Conservation (phyloP, 2,113 vertebrate species). For the Xiphias gladius region DNA sequence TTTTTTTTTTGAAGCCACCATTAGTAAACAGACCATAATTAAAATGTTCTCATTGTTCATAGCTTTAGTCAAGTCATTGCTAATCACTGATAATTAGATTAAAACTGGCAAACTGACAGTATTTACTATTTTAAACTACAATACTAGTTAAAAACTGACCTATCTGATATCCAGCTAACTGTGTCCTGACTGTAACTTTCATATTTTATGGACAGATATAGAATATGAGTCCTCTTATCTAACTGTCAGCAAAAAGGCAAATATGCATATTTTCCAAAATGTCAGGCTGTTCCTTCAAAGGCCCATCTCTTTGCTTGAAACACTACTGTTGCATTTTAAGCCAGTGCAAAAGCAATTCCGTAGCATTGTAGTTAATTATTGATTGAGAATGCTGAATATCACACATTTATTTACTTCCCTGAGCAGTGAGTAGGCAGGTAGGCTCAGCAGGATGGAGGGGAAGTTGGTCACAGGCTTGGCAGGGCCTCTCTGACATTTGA, state of each 20-base stretch:
- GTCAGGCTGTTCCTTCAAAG: not conserved
- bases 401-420: constrained; percentile 2
- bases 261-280: too few relatives aligned
- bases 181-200: too few relatives aligned
- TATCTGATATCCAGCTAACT: too few relatives aligned
- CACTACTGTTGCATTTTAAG: not conserved
- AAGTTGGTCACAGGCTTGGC: constrained; percentile 34
- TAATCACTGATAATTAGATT: not conserved
- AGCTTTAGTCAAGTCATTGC: too few relatives aligned
- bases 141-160: not conserved
- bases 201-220: too few relatives aligned
- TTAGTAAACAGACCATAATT: not conserved
- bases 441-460: constrained; percentile 19
- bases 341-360: not conserved
- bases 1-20: too few relatives aligned
- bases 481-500: constrained; percentile 58
- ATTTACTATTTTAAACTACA: too few relatives aligned
- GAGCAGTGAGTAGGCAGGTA: not conserved
- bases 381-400: constrained; percentile 2
- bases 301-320: not conserved
- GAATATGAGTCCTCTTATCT: too few relatives aligned
- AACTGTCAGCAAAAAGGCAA: too few relatives aligned
- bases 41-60: not conserved
- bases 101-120: not conserved
- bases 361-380: constrained; percentile 12